phyloP scores from a whole-genome alignment of 2,113 vertebrate species.

The Aix galericulata region DNA sequence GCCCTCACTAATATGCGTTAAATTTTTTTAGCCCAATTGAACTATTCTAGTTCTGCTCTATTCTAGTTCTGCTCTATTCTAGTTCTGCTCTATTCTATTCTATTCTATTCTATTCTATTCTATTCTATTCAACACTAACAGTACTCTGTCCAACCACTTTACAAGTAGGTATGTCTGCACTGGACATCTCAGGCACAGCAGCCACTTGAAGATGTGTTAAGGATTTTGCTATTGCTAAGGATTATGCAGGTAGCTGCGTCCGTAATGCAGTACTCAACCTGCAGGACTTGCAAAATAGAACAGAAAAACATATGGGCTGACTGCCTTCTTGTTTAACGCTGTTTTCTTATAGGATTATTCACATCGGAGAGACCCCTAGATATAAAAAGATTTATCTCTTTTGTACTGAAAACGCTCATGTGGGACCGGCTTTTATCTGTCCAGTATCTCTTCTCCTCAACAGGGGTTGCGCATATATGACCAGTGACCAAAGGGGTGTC shows the following conservation, averaged over 20 bases:
- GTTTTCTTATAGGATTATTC: not conserved
- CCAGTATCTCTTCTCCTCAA: not conserved
- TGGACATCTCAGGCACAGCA: not conserved
- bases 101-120: too few species aligned
- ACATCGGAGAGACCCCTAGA: not conserved
- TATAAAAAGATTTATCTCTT: not conserved
- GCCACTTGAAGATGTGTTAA: not conserved
- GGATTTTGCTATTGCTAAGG: not conserved
- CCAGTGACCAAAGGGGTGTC: not conserved
- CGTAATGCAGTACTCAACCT: not conserved
- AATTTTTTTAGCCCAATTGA: not conserved
- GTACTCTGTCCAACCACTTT: not conserved
- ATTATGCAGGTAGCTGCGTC: not conserved
- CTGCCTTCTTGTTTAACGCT: not conserved
- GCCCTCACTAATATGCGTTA: too few species aligned
- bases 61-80: too few species aligned
- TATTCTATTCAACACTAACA: not conserved
- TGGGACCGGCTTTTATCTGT: not conserved
- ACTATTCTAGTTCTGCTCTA: too few species aligned
- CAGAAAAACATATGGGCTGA: accelerated
- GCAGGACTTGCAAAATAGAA: not conserved
- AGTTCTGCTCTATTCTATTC: not conserved
- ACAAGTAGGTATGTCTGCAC: not conserved
- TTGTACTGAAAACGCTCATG: not conserved
- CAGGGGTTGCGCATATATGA: not conserved